These are phyloP conservation scores for Galerucella nymphaeae DNA, from an alignment of 2,888 invertebrate genomes.

Conservation along the genomic window DNA sequence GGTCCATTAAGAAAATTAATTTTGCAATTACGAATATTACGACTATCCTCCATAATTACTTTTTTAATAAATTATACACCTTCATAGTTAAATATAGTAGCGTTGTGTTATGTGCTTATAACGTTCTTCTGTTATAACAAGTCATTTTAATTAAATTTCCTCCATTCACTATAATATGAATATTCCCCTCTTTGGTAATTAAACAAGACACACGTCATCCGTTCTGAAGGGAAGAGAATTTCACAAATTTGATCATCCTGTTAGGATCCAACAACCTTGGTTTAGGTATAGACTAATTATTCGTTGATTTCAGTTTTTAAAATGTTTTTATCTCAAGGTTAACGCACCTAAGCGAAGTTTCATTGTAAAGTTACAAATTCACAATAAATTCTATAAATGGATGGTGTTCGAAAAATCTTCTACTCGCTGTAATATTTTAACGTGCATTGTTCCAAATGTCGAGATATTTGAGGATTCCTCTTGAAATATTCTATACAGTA, in stretches of 20 bases:
- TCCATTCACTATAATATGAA: conserved; percentile 59
- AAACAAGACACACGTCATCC: conserved; percentile 60
- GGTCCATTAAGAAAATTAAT: conserved; percentile 55
- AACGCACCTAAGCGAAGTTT: neutral
- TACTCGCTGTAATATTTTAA: too few relatives aligned
- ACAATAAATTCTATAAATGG: too few relatives aligned
- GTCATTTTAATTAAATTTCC: conserved; percentile 61
- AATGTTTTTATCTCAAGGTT: neutral
- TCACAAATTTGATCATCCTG: conserved; percentile 54
- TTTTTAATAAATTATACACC: conserved; percentile 57
- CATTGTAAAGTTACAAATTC: neutral
- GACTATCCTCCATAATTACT: conserved; percentile 52
- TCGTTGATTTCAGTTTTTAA: conserved; percentile 15
- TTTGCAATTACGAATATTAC: conserved; percentile 54
- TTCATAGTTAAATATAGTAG: conserved; percentile 50
- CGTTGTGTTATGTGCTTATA: conserved; percentile 49
- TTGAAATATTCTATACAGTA: too few relatives aligned
- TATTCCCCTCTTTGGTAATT: conserved; percentile 59
- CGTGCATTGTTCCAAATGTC: too few relatives aligned
- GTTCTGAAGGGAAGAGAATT: conserved; percentile 54
- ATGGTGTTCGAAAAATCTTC: too few relatives aligned
- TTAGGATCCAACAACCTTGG: conserved; percentile 44
- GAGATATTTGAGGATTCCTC: too few relatives aligned
- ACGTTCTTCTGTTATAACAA: conserved; percentile 57
- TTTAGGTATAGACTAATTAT: conserved; percentile 44